Conservation (phyloP, 2,888 invertebrate species). For the Rambutsinella grinnellia region DNA sequence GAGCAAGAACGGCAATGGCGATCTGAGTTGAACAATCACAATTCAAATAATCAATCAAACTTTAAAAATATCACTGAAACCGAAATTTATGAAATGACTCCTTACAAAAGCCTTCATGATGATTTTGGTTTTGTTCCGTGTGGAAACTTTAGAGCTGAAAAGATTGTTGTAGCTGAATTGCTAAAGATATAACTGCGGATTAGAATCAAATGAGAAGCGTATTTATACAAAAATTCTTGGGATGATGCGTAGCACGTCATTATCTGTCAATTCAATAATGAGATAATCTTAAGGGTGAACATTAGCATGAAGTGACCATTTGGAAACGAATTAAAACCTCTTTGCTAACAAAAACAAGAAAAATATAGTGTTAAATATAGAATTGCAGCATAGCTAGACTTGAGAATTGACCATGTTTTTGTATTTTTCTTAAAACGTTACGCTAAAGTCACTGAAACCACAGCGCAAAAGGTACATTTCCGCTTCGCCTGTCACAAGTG, state of each 20-base stretch:
- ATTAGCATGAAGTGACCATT: no score
- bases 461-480: conserved; percentile 22
- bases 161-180: conserved; percentile 1
- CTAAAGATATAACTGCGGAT: conserved; percentile 30
- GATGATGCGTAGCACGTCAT: neutral
- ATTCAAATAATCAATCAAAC: neutral
- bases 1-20: conserved; percentile 22
- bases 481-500: conserved; percentile 26
- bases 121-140: conserved; percentile 13
- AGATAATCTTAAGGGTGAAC: no score
- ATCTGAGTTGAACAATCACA: conserved; percentile 9
- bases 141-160: neutral
- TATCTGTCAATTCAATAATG: neutral
- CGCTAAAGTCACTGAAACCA: neutral
- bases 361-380: neutral
- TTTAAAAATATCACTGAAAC: neutral
- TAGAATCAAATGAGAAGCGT: no score
- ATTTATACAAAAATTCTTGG: conserved; percentile 45
- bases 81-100: neutral
- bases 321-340: neutral
- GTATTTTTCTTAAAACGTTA: neutral
- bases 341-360: neutral
- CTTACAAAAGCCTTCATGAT: conserved; percentile 46
- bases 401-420: no score
- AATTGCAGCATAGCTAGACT: neutral